phyloP scores from a whole-genome alignment of 2,888 invertebrate genomes.

The Holacanthella duospinosa region DNA sequence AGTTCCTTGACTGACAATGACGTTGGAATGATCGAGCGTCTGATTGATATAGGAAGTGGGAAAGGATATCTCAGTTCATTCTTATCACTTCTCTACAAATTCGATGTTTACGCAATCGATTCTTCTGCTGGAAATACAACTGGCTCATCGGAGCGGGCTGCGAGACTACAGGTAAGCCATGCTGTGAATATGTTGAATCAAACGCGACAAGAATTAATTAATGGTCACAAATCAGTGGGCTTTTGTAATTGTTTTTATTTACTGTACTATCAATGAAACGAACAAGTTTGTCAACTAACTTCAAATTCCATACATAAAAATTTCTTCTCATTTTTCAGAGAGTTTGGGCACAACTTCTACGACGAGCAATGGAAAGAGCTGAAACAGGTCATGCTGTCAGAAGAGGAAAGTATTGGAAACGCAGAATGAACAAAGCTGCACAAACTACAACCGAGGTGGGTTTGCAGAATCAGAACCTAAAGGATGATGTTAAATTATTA shows the following conservation, averaged over 20 bases:
- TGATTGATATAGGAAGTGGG: conserved; percentile 81
- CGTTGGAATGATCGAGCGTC: conserved; percentile 41
- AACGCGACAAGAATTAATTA: too few relatives aligned
- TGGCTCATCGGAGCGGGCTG: conserved; percentile 51
- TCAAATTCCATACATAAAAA: too few relatives aligned
- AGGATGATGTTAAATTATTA: too few relatives aligned
- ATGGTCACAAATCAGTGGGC: too few relatives aligned
- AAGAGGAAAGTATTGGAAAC: conserved; percentile 11
- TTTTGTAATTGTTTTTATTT: background rate
- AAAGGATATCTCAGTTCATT: conserved; percentile 73
- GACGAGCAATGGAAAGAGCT: conserved; percentile 7
- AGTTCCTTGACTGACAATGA: background rate
- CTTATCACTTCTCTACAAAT: conserved; percentile 56
- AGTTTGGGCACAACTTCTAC: conserved; percentile 9
- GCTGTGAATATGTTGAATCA: background rate
- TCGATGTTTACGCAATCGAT: conserved; percentile 73
- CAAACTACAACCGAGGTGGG: too few relatives aligned
- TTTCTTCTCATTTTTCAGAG: conserved; percentile 11
- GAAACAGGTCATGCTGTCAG: background rate
- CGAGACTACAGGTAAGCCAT: conserved; percentile 40
- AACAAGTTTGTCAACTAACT: too few relatives aligned
- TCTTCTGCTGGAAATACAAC: conserved; percentile 56
- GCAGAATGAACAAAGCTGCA: too few relatives aligned
- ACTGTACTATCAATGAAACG: background rate
- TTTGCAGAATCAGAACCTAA: too few relatives aligned